These are phyloP conservation scores for Girardia tigrina DNA, from an alignment of 2,888 invertebrate species.

Conservation along the genomic window DNA sequence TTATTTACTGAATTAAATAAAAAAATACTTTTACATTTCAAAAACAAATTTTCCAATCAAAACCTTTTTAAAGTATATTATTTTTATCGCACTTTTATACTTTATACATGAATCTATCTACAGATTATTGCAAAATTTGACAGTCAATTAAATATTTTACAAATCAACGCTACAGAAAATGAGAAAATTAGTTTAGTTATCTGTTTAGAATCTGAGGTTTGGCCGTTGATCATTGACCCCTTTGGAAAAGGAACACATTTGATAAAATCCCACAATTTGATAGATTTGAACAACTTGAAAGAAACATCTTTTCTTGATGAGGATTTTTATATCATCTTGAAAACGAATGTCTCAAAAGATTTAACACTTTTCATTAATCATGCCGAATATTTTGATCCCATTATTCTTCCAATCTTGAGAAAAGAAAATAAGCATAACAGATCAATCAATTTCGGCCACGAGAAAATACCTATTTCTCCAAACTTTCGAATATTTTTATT, in stretches of 20 bases:
- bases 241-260: background rate
- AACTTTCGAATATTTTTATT: too few relatives aligned
- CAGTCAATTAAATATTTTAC: background rate
- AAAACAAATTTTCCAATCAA: background rate
- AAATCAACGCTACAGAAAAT: background rate
- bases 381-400: background rate
- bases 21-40: background rate
- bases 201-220: background rate
- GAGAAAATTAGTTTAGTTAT: background rate
- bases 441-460: too few relatives aligned
- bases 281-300: background rate
- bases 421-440: too few relatives aligned
- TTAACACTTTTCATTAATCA: background rate
- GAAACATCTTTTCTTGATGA: background rate
- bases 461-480: too few relatives aligned
- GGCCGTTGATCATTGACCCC: background rate
- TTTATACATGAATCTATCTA: too few relatives aligned
- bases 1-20: background rate
- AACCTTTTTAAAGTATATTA: background rate
- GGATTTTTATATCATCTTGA: background rate
- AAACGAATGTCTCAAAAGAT: background rate
- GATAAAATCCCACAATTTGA: background rate
- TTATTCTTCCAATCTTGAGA: background rate
- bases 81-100: too few relatives aligned
- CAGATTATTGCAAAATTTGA: background rate